Percentiles rank a stretch among this genome's conserved stretches.
Evolutionary conservation across 1,140 invertebrate genomes (phyloP).

Genomic region (Drosophila rufa): DNA sequence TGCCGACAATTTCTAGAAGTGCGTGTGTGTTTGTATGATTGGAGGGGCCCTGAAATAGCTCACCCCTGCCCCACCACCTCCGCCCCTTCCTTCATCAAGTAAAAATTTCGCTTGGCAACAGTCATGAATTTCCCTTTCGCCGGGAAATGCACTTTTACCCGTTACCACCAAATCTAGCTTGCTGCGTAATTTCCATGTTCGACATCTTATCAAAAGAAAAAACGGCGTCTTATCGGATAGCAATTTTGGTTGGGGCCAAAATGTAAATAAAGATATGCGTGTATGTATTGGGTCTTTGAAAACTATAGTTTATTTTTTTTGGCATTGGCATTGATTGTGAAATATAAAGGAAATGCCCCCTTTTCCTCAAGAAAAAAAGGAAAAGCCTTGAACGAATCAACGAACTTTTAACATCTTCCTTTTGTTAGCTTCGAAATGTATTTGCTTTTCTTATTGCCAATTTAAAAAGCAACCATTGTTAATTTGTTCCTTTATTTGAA

Average conservation of each 20-base stretch:
- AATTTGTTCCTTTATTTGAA: background rate
- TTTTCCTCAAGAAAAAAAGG: background rate
- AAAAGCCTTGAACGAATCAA: background rate
- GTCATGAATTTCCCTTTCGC: constrained; percentile 33
- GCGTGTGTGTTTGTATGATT: constrained; percentile 22
- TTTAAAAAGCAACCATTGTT: background rate
- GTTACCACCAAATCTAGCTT: background rate
- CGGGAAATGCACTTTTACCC: constrained; percentile 22
- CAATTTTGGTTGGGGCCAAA: background rate
- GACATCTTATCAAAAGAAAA: constrained; percentile 12
- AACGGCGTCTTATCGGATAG: constrained; percentile 1
- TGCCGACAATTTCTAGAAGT: constrained; percentile 61
- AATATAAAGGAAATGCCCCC: constrained; percentile 9
- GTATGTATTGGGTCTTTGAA: too few relatives aligned
- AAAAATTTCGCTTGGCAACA: constrained; percentile 66
- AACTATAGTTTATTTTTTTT: constrained; percentile 5
- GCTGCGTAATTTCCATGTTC: constrained; percentile 9
- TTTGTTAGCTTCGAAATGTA: background rate
- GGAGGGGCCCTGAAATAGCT: constrained; percentile 54
- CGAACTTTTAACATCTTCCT: background rate
- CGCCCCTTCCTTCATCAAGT: background rate
- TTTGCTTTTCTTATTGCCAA: background rate
- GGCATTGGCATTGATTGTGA: constrained; percentile 21
- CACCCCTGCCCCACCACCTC: constrained; percentile 20
- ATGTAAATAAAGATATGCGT: constrained; percentile 7